These are phyloP conservation scores for Papilio polyxenes DNA, from an alignment of 1,140 invertebrate species.

Conservation along the genomic window DNA sequence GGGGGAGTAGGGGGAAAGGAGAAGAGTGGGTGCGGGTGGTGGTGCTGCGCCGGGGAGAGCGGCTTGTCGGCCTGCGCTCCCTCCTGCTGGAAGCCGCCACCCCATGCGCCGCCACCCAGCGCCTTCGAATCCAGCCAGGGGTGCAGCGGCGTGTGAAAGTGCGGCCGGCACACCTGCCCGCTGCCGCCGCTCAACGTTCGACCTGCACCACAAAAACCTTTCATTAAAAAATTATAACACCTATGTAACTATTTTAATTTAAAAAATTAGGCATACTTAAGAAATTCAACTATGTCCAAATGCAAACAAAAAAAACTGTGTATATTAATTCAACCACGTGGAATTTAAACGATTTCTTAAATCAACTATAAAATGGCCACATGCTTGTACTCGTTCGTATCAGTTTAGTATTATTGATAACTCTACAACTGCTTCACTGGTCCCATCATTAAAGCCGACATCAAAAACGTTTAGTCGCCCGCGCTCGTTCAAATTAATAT, in stretches of 20 bases:
- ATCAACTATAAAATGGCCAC: background rate
- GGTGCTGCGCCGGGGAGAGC: conserved; percentile 84
- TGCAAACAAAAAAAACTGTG: too few species aligned
- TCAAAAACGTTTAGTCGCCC: conserved; percentile 62
- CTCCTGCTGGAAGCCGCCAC: conserved; percentile 84
- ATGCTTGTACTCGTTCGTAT: background rate
- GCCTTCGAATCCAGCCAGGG: conserved; percentile 90
- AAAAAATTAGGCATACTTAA: too few species aligned
- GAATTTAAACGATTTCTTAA: background rate
- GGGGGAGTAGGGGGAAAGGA: conserved; percentile 96
- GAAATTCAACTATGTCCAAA: too few species aligned
- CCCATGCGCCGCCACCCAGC: conserved; percentile 82
- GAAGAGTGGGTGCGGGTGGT: conserved; percentile 89
- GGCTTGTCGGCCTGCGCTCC: conserved; percentile 83
- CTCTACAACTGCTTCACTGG: background rate
- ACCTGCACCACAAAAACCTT: conserved; percentile 61
- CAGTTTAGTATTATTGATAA: background rate
- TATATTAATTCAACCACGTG: too few species aligned
- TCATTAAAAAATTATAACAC: conserved; percentile 41
- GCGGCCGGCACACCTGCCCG: conserved; percentile 92
- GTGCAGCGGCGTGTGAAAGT: conserved; percentile 93
- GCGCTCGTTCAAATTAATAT: conserved; percentile 70
- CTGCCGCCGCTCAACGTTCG: conserved; percentile 74
- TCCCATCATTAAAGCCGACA: conserved; percentile 59
- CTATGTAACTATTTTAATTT: too few species aligned